Evolutionary conservation across 2,888 invertebrate species (phyloP), one percentile per base, ranked within the genome.

Genomic region (Suillia variegata): DNA sequence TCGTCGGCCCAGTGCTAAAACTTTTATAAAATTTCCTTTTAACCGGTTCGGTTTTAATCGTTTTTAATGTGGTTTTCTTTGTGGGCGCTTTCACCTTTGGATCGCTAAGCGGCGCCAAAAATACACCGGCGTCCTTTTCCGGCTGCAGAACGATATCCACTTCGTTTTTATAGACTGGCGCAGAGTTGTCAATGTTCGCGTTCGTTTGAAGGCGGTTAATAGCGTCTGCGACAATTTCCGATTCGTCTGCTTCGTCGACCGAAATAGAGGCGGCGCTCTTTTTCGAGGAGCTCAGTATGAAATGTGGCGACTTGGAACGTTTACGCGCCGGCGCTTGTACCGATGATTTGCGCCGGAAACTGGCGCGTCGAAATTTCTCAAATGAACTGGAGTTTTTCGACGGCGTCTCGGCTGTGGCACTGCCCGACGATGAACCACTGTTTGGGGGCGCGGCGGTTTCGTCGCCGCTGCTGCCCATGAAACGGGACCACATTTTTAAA

Each of bases 261-360:
- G 31, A 2, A 13, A 4, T 18, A 8, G 24, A 18, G 6, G 51
- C 52, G 13, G 47, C 34, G 13, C 49, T 47, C 12, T 53, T 54
- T 49, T 22, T 48, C 15, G 54, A 54, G 54, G 53, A 38, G 8
- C 62, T 58, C 34, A 69, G 47, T 10, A 67, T 34, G 22, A 54
- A 50, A 22, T 68, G 64, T 50, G 74, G 70, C 56, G 74, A 70
- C 69, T 75, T 69, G 38, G 75, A 68, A 48, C 73, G 69, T 47
- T 66, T 67, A 13, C 64, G 60, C 10, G 56, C 34, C 26, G 45
- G 53, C 58, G 21, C 52, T 49, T 58, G 61, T 22, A 10, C 17
- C 20, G 34, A 2, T 21, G 50, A 18, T 17, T 72, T 72, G 45
- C 68, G 63, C 15, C 70, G 68, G 66, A 72, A 72, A 62, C 70